Conservation (phyloP, 2,888 invertebrate species). For the Lithophane semibrunnea region DNA sequence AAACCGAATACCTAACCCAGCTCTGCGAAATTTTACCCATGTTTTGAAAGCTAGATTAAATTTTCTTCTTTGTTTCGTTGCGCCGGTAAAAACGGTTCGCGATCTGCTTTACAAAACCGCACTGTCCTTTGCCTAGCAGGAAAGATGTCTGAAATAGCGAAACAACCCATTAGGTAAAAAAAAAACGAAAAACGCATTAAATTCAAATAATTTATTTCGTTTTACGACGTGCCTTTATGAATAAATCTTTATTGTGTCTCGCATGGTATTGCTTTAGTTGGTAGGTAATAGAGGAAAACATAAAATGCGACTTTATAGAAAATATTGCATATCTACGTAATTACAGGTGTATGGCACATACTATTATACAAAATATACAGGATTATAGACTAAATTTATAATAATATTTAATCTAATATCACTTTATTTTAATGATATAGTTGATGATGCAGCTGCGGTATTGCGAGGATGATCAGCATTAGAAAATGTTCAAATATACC, state of each 20-base stretch:
- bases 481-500: constrained; percentile 78
- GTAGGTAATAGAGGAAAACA: constrained; percentile 81
- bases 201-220: constrained; percentile 80
- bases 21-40: not conserved
- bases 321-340: constrained; percentile 87
- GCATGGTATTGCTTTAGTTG: constrained; percentile 84
- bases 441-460: constrained; percentile 80
- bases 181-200: constrained; percentile 55
- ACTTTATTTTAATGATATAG: constrained; percentile 88
- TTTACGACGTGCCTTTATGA: constrained; percentile 86
- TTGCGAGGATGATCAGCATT: constrained; percentile 78
- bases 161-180: not conserved
- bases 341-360: constrained; percentile 89
- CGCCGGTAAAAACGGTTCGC: not conserved
- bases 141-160: not conserved
- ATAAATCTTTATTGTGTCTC: constrained; percentile 85
- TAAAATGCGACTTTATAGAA: constrained; percentile 83
- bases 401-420: constrained; percentile 87
- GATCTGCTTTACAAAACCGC: not conserved
- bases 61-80: not conserved
- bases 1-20: no score
- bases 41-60: not conserved
- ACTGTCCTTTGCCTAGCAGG: not conserved
- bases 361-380: constrained; percentile 90
- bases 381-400: constrained; percentile 80